Base-by-base conservation (phyloP, 2,113 vertebrate genomes). In the Cynopterus brachyotis region DNA sequence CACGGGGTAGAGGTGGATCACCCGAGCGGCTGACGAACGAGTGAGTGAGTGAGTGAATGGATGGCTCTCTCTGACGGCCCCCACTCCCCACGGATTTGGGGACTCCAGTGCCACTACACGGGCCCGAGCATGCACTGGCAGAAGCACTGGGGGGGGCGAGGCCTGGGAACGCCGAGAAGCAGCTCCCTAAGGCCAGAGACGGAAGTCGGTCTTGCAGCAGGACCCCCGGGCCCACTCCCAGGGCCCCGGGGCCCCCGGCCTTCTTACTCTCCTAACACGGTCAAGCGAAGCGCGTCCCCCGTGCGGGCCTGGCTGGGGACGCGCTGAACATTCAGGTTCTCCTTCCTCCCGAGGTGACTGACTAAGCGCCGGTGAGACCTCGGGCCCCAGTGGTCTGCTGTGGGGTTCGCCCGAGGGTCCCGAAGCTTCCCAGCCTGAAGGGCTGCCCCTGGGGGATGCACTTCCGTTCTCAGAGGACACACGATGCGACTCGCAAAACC, bases 391-490 rank as follows among this genome's bases (percentile, higher is more conserved):
- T 17, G 4, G 66, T 96, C 97, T 92, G 96, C 64, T 0, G 92
- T 12, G 32, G 47, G 40, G 28, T 10, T 53, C 86, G 59, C 96
- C 88, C 50, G 0, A 50, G 32, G 73, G 13, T 1, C 35, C 1
- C 9, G 30, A 13, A 32, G 66, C 67, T 26, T 47, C 8, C 28
- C 66, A 6, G 60, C 89, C 85, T 93, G 94, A 95, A 94, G 95
- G 89, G 76, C 7, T 55, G 62, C 96, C 80, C 98, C 81, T 47
- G 81, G 76, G 66, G 84, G 92, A 64, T 3, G 11, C 1, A 12
- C 53, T 64, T 96, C 73, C 84, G 0, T 37, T 79, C 95, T 84
- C 95, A 64, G 91, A 91, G 97, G 96, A 79, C 96, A 94, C 91
- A 96, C 81, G 40, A 42, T 26, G 69, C 11, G 53, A 96, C 84